Evolutionary conservation across 2,797 vertebrate genomes (phyloP).

Genomic region (Hirundo rustica): DNA sequence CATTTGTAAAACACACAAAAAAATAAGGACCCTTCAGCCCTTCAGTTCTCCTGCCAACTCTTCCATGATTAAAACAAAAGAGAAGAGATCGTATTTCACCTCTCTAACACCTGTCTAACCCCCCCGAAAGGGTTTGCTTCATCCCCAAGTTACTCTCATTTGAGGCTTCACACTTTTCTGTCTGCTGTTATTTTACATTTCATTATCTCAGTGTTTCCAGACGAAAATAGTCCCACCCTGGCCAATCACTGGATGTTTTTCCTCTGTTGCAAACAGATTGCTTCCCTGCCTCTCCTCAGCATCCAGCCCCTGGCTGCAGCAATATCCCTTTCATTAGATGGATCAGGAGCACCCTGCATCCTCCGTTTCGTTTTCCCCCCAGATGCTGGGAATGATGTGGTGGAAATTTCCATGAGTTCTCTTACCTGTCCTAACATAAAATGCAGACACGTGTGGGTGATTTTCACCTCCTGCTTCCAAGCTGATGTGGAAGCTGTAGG

Average conservation of each 20-base stretch:
- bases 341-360: neutral
- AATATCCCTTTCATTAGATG: neutral
- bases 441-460: neutral
- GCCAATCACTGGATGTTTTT: neutral
- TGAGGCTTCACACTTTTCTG: neutral
- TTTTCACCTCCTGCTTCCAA: neutral
- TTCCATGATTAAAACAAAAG: neutral
- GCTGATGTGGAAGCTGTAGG: neutral
- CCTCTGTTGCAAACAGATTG: neutral
- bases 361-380: accelerated
- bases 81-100: neutral
- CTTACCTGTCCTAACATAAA: neutral
- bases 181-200: conserved; percentile 21
- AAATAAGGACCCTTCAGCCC: neutral
- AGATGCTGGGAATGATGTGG: neutral
- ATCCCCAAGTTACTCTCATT: neutral
- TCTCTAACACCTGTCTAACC: neutral
- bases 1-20: neutral
- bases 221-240: neutral
- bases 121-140: neutral
- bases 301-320: neutral
- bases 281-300: neutral
- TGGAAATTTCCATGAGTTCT: neutral
- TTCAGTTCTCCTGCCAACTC: neutral
- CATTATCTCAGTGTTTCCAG: conserved; percentile 16